phyloP scores from a whole-genome alignment of 2,797 vertebrate species.

The Myotis vivesi region DNA sequence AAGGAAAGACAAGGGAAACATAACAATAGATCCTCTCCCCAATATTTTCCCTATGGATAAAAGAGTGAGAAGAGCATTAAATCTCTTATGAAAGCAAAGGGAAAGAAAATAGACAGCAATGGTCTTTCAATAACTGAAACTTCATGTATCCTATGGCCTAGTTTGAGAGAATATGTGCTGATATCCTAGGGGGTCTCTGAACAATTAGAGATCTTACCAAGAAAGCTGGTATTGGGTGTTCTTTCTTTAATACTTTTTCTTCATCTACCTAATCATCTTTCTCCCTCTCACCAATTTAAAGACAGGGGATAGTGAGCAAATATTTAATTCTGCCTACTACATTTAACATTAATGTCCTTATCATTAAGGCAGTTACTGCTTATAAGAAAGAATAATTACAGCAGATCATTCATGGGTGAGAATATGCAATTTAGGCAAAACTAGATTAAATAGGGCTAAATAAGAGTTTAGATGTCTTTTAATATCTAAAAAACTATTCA shows the following conservation, averaged over 20 bases:
- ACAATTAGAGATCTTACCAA: background rate
- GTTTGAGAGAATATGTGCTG: background rate
- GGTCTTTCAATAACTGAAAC: background rate
- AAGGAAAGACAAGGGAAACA: background rate
- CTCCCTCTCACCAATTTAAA: slow-evolving; percentile 27
- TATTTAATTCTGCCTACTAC: background rate
- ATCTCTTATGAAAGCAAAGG: background rate
- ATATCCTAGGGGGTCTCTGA: background rate
- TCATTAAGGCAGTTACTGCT: background rate
- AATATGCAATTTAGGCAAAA: background rate
- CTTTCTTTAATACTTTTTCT: slow-evolving; percentile 8
- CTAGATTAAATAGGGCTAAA: background rate
- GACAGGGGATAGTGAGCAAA: background rate
- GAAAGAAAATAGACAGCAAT: background rate
- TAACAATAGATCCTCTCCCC: background rate
- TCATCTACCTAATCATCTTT: background rate
- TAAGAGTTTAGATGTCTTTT: background rate
- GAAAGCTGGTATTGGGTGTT: background rate
- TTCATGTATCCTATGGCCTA: background rate
- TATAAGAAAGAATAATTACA: slow-evolving; percentile 25
- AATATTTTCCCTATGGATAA: background rate
- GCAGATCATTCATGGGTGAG: background rate
- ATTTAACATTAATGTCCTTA: background rate
- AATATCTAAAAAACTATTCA: background rate
- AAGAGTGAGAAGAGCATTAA: background rate